Percentiles rank a stretch among this genome's conserved stretches.
Evolutionary conservation across 2,888 invertebrate species (phyloP).

Genomic region (Gonocerus acuteangulatus): DNA sequence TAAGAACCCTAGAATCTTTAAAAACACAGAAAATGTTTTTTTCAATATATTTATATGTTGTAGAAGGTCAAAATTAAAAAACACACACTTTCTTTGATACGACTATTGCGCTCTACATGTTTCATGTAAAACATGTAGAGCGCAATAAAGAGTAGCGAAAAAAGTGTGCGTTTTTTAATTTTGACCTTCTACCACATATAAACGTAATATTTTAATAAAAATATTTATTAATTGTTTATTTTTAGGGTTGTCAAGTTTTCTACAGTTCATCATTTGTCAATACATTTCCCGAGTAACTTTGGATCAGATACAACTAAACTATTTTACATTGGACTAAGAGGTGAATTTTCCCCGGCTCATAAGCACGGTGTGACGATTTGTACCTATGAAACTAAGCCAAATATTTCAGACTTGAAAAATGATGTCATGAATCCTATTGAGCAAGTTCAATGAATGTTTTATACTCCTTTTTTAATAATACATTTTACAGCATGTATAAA

Average conservation of each 20-base stretch:
- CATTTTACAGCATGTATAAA: background rate
- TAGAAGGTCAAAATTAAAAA: too few relatives aligned
- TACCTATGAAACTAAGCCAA: conserved; percentile 80
- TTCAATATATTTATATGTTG: too few relatives aligned
- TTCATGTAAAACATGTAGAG: too few relatives aligned
- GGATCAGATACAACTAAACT: conserved; percentile 77
- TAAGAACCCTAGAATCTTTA: too few relatives aligned
- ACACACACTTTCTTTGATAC: too few relatives aligned
- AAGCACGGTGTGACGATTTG: conserved; percentile 86
- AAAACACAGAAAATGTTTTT: too few relatives aligned
- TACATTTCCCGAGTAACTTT: conserved; percentile 85
- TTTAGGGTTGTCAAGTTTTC: conserved; percentile 86
- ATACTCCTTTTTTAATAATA: background rate
- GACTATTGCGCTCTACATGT: too few relatives aligned
- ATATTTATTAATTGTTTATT: conserved; percentile 38
- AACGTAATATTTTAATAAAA: too few relatives aligned
- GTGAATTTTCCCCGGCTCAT: conserved; percentile 79
- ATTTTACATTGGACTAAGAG: conserved; percentile 90
- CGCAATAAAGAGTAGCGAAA: too few relatives aligned
- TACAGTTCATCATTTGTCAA: conserved; percentile 75
- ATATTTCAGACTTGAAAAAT: conserved; percentile 75
- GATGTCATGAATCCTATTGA: conserved; percentile 54
- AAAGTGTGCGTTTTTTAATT: too few relatives aligned
- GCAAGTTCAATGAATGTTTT: conserved; percentile 10
- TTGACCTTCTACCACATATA: too few relatives aligned